Evolutionary conservation across 2,797 vertebrate species (phyloP).

Genomic region (Octomys mimax): DNA sequence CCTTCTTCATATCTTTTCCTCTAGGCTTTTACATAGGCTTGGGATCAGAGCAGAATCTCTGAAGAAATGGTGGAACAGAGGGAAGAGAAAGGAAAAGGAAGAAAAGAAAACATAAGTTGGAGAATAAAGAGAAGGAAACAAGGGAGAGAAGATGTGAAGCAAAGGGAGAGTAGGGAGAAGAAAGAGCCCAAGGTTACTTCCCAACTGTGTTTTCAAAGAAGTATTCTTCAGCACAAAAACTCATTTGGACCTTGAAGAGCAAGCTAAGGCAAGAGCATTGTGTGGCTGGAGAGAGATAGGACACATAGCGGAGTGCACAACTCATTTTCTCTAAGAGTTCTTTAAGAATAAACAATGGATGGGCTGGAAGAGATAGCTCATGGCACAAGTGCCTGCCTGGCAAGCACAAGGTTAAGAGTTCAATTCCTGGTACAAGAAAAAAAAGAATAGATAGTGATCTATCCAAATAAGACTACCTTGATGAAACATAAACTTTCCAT

Average conservation of each 20-base stretch:
- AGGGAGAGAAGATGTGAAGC: background rate
- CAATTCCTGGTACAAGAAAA: too few relatives aligned
- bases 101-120: background rate
- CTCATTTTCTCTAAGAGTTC: background rate
- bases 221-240: background rate
- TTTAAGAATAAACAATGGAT: background rate
- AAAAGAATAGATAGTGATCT: background rate
- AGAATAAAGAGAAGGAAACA: background rate
- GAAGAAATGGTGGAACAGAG: background rate
- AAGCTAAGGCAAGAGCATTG: background rate
- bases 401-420: too few relatives aligned
- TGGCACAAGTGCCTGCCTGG: too few relatives aligned
- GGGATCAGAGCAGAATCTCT: background rate
- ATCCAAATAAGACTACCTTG: background rate
- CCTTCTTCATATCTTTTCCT: constrained; percentile 58
- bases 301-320: background rate
- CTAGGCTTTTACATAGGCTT: background rate
- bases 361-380: too few relatives aligned
- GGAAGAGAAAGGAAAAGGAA: background rate
- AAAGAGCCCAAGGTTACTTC: background rate
- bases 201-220: background rate
- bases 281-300: background rate
- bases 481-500: background rate
- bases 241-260: background rate
- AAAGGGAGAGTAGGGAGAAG: background rate